These are phyloP conservation scores for Semotilus atromaculatus DNA, from an alignment of 2,797 vertebrate genomes.

Conservation along the genomic window DNA sequence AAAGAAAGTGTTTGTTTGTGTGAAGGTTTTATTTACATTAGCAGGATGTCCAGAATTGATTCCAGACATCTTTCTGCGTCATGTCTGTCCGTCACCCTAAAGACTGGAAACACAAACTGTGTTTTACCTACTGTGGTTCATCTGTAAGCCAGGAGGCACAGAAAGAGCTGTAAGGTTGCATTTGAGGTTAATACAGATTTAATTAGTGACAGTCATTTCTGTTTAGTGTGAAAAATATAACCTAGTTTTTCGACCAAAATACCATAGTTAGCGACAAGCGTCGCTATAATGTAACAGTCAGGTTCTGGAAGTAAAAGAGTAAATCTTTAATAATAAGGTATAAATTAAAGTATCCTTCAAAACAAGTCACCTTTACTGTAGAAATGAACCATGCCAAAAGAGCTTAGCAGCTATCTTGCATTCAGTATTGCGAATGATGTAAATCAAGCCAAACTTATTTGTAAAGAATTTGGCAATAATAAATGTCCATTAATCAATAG, in stretches of 20 bases:
- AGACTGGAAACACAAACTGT: constrained; percentile 63
- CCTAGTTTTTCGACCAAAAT: neutral
- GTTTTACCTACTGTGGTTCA: constrained; percentile 39
- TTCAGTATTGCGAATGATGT: no score
- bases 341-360: no score
- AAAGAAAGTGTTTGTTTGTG: constrained; percentile 77
- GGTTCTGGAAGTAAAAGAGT: neutral
- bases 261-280: neutral
- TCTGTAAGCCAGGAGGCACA: neutral
- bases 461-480: neutral
- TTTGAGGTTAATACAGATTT: neutral
- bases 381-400: neutral
- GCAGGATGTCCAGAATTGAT: constrained; percentile 79
- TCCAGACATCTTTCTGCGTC: constrained; percentile 80
- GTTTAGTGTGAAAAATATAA: neutral
- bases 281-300: neutral
- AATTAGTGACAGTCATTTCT: neutral
- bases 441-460: neutral
- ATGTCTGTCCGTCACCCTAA: constrained; percentile 79
- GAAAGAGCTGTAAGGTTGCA: neutral
- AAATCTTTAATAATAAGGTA: neutral
- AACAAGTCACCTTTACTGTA: neutral
- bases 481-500: neutral
- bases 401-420: neutral
- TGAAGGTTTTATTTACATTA: constrained; percentile 81